These are phyloP conservation scores for Drosophila punjabiensis DNA, from an alignment of 1,140 invertebrate species.

Conservation along the genomic window DNA sequence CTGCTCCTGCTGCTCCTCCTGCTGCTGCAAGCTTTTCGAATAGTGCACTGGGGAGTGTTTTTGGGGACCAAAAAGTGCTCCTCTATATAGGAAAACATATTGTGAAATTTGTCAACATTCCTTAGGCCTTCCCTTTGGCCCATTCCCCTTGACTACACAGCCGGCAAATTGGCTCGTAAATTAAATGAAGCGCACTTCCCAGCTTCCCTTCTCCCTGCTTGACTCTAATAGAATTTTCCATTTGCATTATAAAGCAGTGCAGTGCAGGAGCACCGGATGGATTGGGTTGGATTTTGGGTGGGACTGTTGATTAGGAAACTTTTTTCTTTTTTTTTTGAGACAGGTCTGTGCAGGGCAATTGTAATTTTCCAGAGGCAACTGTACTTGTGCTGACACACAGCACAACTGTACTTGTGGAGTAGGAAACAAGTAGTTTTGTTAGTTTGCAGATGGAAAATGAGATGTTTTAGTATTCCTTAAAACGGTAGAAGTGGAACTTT, in stretches of 20 bases:
- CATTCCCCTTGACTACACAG: slow-evolving; percentile 8
- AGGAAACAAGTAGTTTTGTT: not conserved
- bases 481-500: not conserved
- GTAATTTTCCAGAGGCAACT: slow-evolving; percentile 7
- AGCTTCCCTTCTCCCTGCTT: not conserved
- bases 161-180: slow-evolving; percentile 71
- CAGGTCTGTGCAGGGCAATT: not conserved
- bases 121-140: slow-evolving; percentile 5
- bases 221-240: slow-evolving; percentile 71
- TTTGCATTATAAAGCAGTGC: slow-evolving; percentile 60
- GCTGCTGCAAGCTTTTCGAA: slow-evolving; percentile 54
- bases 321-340: slow-evolving; percentile 1
- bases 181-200: slow-evolving; percentile 60
- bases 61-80: slow-evolving; percentile 21
- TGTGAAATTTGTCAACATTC: slow-evolving; percentile 62
- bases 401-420: not conserved
- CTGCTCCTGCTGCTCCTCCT: slow-evolving; percentile 13
- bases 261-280: slow-evolving; percentile 15
- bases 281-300: not conserved
- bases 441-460: no score
- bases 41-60: slow-evolving; percentile 79
- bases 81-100: slow-evolving; percentile 56
- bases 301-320: slow-evolving; percentile 40
- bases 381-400: slow-evolving; percentile 9
- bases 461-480: no score